phyloP scores from a whole-genome alignment of 2,888 invertebrate genomes.

The Thera obeliscata region DNA sequence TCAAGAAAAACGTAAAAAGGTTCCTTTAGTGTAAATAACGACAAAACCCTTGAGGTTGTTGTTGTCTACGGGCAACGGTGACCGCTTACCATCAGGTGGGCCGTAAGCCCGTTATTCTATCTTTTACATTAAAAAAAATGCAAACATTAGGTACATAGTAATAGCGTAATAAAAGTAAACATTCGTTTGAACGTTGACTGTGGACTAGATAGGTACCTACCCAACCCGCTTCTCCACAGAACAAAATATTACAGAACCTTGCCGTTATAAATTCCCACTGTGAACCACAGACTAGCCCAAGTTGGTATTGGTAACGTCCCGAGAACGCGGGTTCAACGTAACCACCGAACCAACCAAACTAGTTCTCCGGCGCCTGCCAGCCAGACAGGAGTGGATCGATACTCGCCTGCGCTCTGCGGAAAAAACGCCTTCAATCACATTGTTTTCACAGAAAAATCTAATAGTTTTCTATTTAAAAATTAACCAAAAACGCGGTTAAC shows the following conservation, averaged over 20 bases:
- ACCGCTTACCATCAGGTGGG: no score
- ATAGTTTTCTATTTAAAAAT: not conserved
- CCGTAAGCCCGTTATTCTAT: no score
- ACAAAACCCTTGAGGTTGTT: no score
- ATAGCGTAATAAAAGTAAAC: no score
- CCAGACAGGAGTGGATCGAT: slow-evolving; percentile 42
- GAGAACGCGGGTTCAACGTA: slow-evolving; percentile 32
- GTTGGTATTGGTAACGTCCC: slow-evolving; percentile 17
- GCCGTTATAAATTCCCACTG: slow-evolving; percentile 13
- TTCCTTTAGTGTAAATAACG: no score
- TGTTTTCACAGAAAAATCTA: slow-evolving; percentile 8
- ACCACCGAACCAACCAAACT: slow-evolving; percentile 42
- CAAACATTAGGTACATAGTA: no score
- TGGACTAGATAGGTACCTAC: no score
- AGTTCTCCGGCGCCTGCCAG: slow-evolving; percentile 46
- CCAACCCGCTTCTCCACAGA: not conserved
- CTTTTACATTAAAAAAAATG: no score
- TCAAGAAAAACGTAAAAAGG: no score
- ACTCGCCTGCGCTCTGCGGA: slow-evolving; percentile 27
- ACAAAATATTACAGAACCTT: not conserved
- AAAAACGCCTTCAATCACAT: not conserved
- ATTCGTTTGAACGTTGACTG: no score
- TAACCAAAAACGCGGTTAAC: not conserved
- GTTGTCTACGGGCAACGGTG: no score
- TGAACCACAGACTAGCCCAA: slow-evolving; percentile 6